Percentiles rank a stretch among this genome's conserved stretches.
Conservation (phyloP, 2,888 invertebrate species). For the Melipona beecheii region DNA sequence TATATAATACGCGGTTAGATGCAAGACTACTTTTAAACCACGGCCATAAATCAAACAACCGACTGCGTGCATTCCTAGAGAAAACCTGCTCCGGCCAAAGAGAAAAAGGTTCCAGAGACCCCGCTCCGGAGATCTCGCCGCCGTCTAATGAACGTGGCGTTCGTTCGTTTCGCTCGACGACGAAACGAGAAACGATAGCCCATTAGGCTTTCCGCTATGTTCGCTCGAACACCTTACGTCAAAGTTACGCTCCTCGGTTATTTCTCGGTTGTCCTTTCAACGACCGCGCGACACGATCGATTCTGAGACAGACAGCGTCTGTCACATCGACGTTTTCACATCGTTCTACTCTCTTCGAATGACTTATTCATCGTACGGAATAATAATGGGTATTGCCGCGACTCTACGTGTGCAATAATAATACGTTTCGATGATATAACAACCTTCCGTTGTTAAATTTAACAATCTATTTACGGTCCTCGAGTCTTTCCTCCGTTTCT, state of each 20-base stretch:
- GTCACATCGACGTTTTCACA: neutral
- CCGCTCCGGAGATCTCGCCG: constrained; percentile 48
- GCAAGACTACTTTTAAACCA: constrained; percentile 72
- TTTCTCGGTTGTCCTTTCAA: neutral
- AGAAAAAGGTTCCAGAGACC: constrained; percentile 63
- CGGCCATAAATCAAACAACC: constrained; percentile 76
- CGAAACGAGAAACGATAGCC: constrained; percentile 32
- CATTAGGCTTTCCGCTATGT: constrained; percentile 13
- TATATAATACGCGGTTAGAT: constrained; percentile 74
- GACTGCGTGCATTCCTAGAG: constrained; percentile 76
- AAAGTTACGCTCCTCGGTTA: neutral
- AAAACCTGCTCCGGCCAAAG: constrained; percentile 75
- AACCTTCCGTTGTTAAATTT: too few relatives aligned
- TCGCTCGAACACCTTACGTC: constrained; percentile 9
- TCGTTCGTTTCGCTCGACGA: constrained; percentile 22
- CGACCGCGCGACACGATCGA: rapidly evolving
- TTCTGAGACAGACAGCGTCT: neutral
- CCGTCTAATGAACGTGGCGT: constrained; percentile 57
- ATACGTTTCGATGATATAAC: too few relatives aligned
- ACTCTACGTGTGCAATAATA: too few relatives aligned
- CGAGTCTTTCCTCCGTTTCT: too few relatives aligned
- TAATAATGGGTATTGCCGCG: too few relatives aligned
- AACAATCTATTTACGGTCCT: too few relatives aligned
- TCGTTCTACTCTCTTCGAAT: rapidly evolving
- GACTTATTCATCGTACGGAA: neutral